A percentile compares a stretch with the other conserved stretches of the same genome.
Conservation (phyloP, 2,888 invertebrate species). For the Lordiphosa andalusiaca region DNA sequence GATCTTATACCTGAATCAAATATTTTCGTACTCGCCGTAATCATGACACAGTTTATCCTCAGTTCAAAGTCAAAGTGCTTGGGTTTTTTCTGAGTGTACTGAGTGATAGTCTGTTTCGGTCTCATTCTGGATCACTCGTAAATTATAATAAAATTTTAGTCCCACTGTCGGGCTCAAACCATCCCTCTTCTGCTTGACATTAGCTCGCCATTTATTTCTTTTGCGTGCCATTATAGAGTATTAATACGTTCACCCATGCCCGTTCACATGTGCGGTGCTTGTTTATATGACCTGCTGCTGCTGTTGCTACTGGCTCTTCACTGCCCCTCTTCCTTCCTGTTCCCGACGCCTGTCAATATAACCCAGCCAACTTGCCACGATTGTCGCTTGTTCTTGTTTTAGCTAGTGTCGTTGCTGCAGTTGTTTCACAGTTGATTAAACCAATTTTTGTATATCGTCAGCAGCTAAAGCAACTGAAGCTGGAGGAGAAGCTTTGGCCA, state of each 20-base stretch:
- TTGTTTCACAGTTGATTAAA: conserved; percentile 75
- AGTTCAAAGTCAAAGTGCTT: too few species aligned
- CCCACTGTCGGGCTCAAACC: too few species aligned
- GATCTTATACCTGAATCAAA: too few species aligned
- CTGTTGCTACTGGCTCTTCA: conserved; percentile 11
- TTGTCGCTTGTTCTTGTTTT: conserved; percentile 40
- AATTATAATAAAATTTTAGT: too few species aligned
- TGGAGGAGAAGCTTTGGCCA: conserved; percentile 44
- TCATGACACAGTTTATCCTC: too few species aligned
- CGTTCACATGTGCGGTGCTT: conserved; percentile 12
- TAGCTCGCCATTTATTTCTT: too few species aligned
- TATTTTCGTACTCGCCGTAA: too few species aligned
- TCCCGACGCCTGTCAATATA: conserved; percentile 35
- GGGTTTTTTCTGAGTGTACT: too few species aligned
- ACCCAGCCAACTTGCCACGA: conserved; percentile 45
- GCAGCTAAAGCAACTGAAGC: conserved; percentile 29
- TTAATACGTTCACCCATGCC: background rate
- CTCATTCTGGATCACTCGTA: too few species aligned
- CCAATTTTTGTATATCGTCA: conserved; percentile 69
- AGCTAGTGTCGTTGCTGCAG: conserved; percentile 45
- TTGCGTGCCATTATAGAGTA: background rate
- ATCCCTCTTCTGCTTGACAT: too few species aligned
- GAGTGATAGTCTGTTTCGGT: too few species aligned
- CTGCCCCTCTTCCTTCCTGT: conserved; percentile 2
- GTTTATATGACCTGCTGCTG: conserved; percentile 10